These are phyloP conservation scores for Drosophila anomalata DNA, from an alignment of 2,888 invertebrate genomes.

Conservation along the genomic window DNA sequence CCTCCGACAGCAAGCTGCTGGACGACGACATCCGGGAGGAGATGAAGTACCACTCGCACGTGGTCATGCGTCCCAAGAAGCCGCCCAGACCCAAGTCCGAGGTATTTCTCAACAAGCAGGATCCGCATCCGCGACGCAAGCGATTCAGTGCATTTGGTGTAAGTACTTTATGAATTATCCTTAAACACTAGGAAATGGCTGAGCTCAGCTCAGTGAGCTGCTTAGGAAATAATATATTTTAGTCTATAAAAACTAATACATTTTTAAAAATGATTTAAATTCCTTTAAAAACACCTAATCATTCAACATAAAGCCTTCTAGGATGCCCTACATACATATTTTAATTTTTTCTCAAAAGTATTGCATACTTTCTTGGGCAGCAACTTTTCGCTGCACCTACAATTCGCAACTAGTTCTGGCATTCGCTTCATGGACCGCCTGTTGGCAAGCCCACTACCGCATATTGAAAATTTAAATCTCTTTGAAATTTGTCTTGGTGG, in stretches of 20 bases:
- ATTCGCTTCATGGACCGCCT: not conserved
- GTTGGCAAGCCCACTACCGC: accelerated
- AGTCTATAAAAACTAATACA: not conserved
- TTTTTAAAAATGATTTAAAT: not conserved
- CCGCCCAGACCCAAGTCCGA: conserved; percentile 98
- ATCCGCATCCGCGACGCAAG: conserved; percentile 91
- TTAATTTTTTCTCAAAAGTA: conserved; percentile 11
- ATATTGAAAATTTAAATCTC: conserved; percentile 69
- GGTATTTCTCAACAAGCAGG: conserved; percentile 92
- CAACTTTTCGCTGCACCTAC: conserved; percentile 3
- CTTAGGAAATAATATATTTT: too few relatives aligned
- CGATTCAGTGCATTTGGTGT: conserved; percentile 99
- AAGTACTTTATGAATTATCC: conserved; percentile 83
- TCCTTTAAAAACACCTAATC: not conserved
- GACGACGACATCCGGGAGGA: conserved; percentile 96
- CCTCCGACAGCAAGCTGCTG: conserved; percentile 95
- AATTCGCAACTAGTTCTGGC: conserved; percentile 71
- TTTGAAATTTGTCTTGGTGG: conserved; percentile 81
- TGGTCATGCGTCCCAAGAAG: conserved; percentile 94
- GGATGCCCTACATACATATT: too few relatives aligned
- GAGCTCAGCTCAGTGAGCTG: not conserved
- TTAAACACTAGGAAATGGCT: not conserved
- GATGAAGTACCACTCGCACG: conserved; percentile 86
- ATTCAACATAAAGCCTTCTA: not conserved
- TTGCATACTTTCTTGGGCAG: conserved; percentile 49